A percentile compares a stretch with the other conserved stretches of the same genome.
Evolutionary conservation across 2,113 vertebrate genomes (phyloP).

Genomic region (Etheostoma spectabile): DNA sequence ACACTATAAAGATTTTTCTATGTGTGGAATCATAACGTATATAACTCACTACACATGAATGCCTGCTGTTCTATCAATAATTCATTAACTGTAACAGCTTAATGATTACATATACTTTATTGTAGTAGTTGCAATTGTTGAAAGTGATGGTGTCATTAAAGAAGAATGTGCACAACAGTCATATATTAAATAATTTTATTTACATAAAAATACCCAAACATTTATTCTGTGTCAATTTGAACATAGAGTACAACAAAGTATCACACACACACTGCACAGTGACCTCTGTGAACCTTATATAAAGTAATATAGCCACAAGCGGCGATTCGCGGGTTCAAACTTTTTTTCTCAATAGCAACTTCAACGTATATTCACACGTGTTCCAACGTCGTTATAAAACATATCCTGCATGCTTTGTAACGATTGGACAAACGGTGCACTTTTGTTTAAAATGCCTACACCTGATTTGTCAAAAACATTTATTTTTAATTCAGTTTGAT

Average conservation of each 20-base stretch:
- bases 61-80: neutral
- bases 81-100: neutral
- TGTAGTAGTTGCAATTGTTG: neutral
- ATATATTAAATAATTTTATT: slow-evolving; percentile 79
- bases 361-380: too few species aligned
- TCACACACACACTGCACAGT: slow-evolving; percentile 50
- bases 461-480: too few species aligned
- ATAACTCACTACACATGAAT: neutral
- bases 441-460: too few species aligned
- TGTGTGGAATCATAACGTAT: neutral
- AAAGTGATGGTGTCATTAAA: neutral
- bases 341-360: too few species aligned
- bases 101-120: neutral
- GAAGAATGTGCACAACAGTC: slow-evolving; percentile 3
- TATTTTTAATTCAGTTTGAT: too few species aligned
- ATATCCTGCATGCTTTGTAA: too few species aligned
- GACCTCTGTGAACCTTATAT: slow-evolving; percentile 51
- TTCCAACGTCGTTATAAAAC: too few species aligned
- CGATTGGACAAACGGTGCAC: too few species aligned
- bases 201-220: slow-evolving; percentile 70
- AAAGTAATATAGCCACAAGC: slow-evolving; percentile 14
- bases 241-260: neutral
- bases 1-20: neutral
- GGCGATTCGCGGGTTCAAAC: too few species aligned
- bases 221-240: slow-evolving; percentile 49